phyloP scores from a whole-genome alignment of 2,113 vertebrate species.

The Scartelaos histophorus region DNA sequence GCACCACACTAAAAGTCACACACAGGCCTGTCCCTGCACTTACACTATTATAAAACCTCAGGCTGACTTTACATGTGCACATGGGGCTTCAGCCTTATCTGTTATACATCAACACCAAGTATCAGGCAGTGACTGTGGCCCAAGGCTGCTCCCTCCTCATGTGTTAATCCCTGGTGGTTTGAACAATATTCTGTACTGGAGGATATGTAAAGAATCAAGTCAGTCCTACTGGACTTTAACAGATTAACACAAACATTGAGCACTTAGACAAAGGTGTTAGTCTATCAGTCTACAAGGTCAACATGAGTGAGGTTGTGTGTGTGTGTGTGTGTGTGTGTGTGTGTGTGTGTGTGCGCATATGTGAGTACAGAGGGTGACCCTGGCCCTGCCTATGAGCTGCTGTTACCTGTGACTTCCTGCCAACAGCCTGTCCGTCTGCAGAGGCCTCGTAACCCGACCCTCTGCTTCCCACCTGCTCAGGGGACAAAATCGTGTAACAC shows the following conservation, averaged over 20 bases:
- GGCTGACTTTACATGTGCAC: neutral
- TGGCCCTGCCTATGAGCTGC: slow-evolving; percentile 27
- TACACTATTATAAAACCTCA: neutral
- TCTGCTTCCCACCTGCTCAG: slow-evolving; percentile 18
- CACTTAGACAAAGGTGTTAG: slow-evolving; percentile 52
- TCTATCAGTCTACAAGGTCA: slow-evolving; percentile 68
- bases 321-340: neutral
- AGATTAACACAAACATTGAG: slow-evolving; percentile 40
- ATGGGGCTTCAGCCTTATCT: neutral
- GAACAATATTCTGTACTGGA: slow-evolving; percentile 4
- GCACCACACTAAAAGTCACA: slow-evolving; percentile 30
- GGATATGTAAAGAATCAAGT: slow-evolving; percentile 31
- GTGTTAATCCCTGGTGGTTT: slow-evolving; percentile 9
- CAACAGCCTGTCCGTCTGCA: slow-evolving; percentile 49
- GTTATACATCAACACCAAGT: neutral
- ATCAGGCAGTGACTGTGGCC: slow-evolving; percentile 13
- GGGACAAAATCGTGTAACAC: slow-evolving; percentile 25
- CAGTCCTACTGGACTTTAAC: slow-evolving; percentile 27
- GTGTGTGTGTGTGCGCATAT: neutral
- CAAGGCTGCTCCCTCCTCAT: neutral
- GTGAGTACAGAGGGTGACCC: slow-evolving; percentile 25
- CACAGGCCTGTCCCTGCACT: neutral
- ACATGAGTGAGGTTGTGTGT: slow-evolving; percentile 13
- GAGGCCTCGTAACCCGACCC: slow-evolving; percentile 12
- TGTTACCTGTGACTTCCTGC: slow-evolving; percentile 8